Base-by-base conservation (phyloP, 2,888 invertebrate species). In the Drosophila imparisetae region DNA sequence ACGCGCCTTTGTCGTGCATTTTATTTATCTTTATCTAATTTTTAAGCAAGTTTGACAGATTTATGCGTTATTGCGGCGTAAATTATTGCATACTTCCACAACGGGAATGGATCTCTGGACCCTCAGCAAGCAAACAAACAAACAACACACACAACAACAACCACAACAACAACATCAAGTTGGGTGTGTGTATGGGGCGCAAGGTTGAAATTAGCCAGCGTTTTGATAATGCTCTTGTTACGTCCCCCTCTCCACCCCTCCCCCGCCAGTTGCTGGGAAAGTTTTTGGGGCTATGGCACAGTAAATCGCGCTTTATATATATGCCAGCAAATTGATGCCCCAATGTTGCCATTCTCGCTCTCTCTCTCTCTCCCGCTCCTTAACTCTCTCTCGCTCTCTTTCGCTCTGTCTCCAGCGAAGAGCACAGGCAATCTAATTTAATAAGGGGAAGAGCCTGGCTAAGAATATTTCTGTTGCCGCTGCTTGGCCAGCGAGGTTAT, bases 11-110 rank as follows among this genome's bases (percentile, higher is more conserved):
- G 69, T 82, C 72, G 76, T 63, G 80, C 72, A 74, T 88, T 83
- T 83, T 85, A 83, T 83, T 88, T 83, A 88, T 83, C 86, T 83
- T 88, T 85, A 83, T 83, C 86, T 83, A 86, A 83, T 83, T 83
- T 83, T 88, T 88, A 77, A 88, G 68, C 83, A 83, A 83, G 86
- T 83, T 83, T 83, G 89, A 88, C 83, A 83, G 86, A 83, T 83
- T 83, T 83, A 83, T 83, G 86, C 86, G 89, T 79, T 83, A 77
- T 74, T 83, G 83, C 75, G 89, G 89, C 83, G 80, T 83, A 83
- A 88, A 85, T 83, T 83, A 83, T 83, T 80, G 88, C 83, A 88
- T 72, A 71, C 77, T 75, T 72, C 64, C 63, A 57, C 55, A 61
- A 8, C 55, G 57, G 42, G 48, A 57, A 71, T 75, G 62, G 48